These are phyloP conservation scores for Brachypteracias leptosomus DNA, from an alignment of 2,113 vertebrate species.

Conservation along the genomic window DNA sequence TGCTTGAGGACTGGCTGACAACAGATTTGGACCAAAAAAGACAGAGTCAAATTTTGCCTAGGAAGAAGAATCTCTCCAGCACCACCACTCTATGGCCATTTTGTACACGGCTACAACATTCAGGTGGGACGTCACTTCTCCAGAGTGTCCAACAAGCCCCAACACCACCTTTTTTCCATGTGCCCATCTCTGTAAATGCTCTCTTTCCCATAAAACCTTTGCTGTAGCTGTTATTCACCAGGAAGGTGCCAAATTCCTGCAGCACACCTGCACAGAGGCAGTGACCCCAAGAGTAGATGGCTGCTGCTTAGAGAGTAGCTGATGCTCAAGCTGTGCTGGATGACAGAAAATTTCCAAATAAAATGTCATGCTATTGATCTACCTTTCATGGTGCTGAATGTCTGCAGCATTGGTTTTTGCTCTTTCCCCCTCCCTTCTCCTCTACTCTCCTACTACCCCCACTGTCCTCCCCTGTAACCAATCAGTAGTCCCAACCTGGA, in stretches of 20 bases:
- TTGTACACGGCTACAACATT: rapidly evolving
- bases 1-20: background rate
- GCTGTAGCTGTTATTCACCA: background rate
- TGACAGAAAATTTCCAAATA: background rate
- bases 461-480: background rate
- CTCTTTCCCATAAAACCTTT: background rate
- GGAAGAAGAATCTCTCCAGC: background rate
- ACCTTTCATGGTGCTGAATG: background rate
- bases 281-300: rapidly evolving
- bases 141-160: background rate
- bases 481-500: background rate
- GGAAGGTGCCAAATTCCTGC: background rate
- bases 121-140: background rate
- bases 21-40: background rate
- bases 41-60: background rate
- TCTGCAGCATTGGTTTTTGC: background rate
- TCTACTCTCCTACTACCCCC: background rate
- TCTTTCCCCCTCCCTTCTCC: background rate
- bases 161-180: background rate
- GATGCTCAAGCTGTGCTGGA: background rate
- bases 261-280: background rate
- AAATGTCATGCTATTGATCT: background rate
- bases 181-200: background rate
- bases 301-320: background rate
- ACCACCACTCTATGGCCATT: background rate